phyloP scores from a whole-genome alignment of 53 echinoderm and acorn worm species.

The Zoroaster sp. region DNA sequence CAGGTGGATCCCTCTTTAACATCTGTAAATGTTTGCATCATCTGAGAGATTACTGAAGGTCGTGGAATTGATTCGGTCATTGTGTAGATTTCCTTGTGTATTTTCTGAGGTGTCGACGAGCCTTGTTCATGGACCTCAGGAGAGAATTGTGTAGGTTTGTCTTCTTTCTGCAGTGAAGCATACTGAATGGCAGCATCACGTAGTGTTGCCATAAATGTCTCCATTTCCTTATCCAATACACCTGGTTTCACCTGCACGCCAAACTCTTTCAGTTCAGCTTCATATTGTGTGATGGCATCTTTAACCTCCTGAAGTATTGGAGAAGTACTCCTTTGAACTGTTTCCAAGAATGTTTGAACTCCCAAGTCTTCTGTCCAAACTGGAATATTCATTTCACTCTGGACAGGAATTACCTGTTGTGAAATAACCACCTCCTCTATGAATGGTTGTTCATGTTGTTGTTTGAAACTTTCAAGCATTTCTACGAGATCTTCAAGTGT shows the following conservation, averaged over 20 bases:
- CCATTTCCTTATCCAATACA: slow-evolving; percentile 15
- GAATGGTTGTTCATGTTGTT: slow-evolving; percentile 19
- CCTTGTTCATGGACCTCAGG: background rate
- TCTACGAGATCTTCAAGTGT: slow-evolving; percentile 63
- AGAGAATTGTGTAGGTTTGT: slow-evolving; percentile 28
- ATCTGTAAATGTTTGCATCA: slow-evolving; percentile 15
- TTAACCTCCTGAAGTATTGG: slow-evolving; percentile 71
- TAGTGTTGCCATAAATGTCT: slow-evolving; percentile 2
- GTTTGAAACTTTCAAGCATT: slow-evolving; percentile 44
- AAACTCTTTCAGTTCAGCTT: slow-evolving; percentile 43
- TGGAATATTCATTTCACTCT: slow-evolving; percentile 8
- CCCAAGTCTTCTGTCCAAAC: slow-evolving; percentile 3
- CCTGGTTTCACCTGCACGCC: slow-evolving; percentile 49
- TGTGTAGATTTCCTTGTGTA: slow-evolving; percentile 16
- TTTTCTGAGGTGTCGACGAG: background rate
- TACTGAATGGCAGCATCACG: slow-evolving; percentile 47
- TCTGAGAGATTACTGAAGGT: background rate
- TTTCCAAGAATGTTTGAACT: slow-evolving; percentile 62
- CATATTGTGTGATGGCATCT: slow-evolving; percentile 62
- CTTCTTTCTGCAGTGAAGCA: background rate
- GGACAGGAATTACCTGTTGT: slow-evolving; percentile 42
- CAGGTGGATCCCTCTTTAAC: slow-evolving; percentile 21
- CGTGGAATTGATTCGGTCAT: background rate
- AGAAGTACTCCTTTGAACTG: slow-evolving; percentile 58
- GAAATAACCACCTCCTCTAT: slow-evolving; percentile 52